Conservation (phyloP, 2,797 vertebrate species). For the Anabacerthia variegaticeps region DNA sequence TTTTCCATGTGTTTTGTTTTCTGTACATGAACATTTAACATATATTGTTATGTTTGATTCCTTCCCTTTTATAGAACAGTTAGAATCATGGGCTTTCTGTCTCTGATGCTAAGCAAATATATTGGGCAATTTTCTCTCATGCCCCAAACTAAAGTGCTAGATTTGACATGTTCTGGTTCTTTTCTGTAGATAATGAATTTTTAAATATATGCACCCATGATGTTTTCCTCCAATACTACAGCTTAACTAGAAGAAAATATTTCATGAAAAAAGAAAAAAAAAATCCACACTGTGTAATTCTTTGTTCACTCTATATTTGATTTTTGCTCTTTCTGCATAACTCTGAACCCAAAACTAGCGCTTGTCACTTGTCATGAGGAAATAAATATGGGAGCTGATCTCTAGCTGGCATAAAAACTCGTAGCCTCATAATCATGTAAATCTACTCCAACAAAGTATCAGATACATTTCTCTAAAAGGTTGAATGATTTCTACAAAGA, state of each 20-base stretch:
- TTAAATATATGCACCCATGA: accelerated
- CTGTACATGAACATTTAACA: not conserved
- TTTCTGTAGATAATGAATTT: not conserved
- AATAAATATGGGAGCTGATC: not conserved
- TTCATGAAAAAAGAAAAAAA: not conserved
- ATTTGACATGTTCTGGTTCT: not conserved
- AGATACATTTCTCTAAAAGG: not conserved
- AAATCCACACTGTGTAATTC: accelerated
- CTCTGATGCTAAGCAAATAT: not conserved
- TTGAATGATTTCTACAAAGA: not conserved
- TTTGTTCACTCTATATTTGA: not conserved
- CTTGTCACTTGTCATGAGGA: not conserved
- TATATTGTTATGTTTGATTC: not conserved
- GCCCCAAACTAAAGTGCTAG: not conserved
- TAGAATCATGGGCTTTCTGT: not conserved
- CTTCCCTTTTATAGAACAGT: not conserved
- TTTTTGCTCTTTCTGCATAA: not conserved
- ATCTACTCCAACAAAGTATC: not conserved
- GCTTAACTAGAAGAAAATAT: not conserved
- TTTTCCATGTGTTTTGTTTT: not conserved
- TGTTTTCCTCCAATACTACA: not conserved
- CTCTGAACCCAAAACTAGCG: not conserved
- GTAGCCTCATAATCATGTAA: not conserved
- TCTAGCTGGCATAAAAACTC: not conserved
- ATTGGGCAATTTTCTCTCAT: not conserved